phyloP scores from a whole-genome alignment of 2,888 invertebrate species.

The Horisme vitalbata region DNA sequence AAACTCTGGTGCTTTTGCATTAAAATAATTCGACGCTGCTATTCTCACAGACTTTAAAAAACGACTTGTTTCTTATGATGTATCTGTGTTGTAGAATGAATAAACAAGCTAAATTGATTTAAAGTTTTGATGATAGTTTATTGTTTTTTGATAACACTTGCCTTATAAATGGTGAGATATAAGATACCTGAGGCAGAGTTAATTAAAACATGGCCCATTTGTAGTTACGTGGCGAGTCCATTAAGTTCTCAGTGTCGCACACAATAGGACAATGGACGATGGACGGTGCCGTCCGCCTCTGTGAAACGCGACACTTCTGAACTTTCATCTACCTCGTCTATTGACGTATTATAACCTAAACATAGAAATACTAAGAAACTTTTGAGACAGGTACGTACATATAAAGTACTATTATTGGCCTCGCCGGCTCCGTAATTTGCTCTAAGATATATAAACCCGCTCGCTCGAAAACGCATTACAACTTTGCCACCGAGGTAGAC shows the following conservation, averaged over 20 bases:
- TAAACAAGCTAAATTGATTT: too few relatives aligned
- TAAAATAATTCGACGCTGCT: conserved; percentile 14
- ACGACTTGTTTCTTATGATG: conserved; percentile 16
- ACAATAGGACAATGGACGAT: conserved; percentile 63
- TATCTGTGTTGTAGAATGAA: background rate
- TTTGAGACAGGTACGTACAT: background rate
- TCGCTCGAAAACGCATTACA: conserved; percentile 21
- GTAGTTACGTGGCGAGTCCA: conserved; percentile 55
- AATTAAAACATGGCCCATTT: conserved; percentile 13
- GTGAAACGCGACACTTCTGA: conserved; percentile 57
- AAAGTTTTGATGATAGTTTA: too few relatives aligned
- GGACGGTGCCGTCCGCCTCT: conserved; percentile 48
- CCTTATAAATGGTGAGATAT: background rate
- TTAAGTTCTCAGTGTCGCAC: conserved; percentile 74
- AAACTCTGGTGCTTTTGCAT: conserved; percentile 18
- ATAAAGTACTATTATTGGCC: conserved; percentile 4
- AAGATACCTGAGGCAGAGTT: background rate
- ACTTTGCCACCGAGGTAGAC: conserved; percentile 16
- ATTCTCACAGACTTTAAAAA: conserved; percentile 3
- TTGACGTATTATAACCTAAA: conserved; percentile 8
- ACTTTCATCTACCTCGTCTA: conserved; percentile 11
- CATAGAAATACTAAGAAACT: background rate
- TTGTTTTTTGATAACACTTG: background rate
- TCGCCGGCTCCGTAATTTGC: conserved; percentile 1
- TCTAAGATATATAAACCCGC: conserved; percentile 13